phyloP scores from a whole-genome alignment of 2,888 invertebrate genomes.

The Boloria euphrosyne region DNA sequence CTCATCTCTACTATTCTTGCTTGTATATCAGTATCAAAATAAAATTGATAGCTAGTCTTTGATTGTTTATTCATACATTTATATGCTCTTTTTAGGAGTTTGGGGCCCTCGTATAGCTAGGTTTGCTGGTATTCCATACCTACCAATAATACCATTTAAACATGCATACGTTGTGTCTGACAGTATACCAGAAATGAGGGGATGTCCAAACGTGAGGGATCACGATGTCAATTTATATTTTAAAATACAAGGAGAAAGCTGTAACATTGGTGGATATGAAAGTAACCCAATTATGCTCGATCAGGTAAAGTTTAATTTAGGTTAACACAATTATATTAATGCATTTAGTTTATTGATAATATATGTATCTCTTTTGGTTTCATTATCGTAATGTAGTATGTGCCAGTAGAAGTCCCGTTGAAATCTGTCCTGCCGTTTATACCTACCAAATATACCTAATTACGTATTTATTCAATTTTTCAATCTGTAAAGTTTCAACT shows the following conservation, averaged over 20 bases:
- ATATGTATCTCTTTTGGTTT: not conserved
- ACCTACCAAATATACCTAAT: no score
- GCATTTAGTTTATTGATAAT: no score
- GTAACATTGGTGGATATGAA: constrained; percentile 94
- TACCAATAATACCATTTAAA: constrained; percentile 92
- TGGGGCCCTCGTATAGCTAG: constrained; percentile 91
- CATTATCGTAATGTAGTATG: not conserved
- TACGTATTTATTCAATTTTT: no score
- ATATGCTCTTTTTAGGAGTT: constrained; percentile 71
- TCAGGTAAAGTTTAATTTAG: constrained; percentile 72
- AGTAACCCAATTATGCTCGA: constrained; percentile 90
- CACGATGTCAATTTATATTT: constrained; percentile 93
- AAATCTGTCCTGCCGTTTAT: no score
- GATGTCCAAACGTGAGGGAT: constrained; percentile 92
- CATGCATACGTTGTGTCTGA: constrained; percentile 95
- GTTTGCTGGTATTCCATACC: constrained; percentile 84
- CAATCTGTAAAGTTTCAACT: no score
- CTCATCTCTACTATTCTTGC: no score
- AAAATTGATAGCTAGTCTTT: not conserved
- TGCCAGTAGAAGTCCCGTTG: no score
- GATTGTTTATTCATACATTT: constrained; percentile 3
- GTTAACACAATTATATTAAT: constrained; percentile 3
- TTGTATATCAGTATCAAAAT: no score
- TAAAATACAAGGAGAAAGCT: constrained; percentile 90
- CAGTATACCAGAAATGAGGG: constrained; percentile 87